Evolutionary conservation across 2,888 invertebrate genomes (phyloP).

Genomic region (Xestia xanthographa): DNA sequence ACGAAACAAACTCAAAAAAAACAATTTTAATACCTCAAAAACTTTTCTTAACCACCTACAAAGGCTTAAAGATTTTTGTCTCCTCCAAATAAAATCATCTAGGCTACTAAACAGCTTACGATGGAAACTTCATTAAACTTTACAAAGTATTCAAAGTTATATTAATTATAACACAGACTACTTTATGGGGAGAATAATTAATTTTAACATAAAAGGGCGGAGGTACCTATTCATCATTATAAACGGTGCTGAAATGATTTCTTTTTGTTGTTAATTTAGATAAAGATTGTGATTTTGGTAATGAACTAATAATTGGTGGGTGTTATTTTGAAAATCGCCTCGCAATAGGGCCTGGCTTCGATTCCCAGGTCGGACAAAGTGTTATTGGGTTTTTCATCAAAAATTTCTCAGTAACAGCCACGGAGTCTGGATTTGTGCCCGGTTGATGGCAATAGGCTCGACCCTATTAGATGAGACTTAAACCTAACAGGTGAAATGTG

Average conservation of each 20-base stretch:
- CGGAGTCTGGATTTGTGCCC: not conserved
- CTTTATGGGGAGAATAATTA: conserved; percentile 64
- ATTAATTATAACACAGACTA: conserved; percentile 64
- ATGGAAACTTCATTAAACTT: conserved; percentile 67
- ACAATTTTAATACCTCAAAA: not conserved
- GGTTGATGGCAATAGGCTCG: not conserved
- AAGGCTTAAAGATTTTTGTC: conserved; percentile 25
- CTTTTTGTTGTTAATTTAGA: conserved; percentile 11
- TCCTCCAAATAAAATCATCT: conserved; percentile 36
- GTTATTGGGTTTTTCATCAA: not conserved
- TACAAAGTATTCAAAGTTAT: conserved; percentile 67
- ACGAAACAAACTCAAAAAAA: not conserved
- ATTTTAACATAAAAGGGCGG: conserved; percentile 58
- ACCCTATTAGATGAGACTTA: too few relatives aligned
- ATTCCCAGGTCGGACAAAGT: not conserved
- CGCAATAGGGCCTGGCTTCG: not conserved
- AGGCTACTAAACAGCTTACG: conserved; percentile 60
- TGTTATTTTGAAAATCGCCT: not conserved
- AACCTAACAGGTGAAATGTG: too few relatives aligned
- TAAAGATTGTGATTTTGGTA: not conserved
- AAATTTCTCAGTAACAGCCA: not conserved
- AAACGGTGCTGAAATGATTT: conserved; percentile 4
- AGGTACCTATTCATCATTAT: conserved; percentile 38
- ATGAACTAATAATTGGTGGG: conserved; percentile 8
- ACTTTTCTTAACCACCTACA: not conserved